Evolutionary conservation across 1,140 invertebrate species (phyloP), one percentile per base, ranked within the genome.

Genomic region (Bombus turneri): DNA sequence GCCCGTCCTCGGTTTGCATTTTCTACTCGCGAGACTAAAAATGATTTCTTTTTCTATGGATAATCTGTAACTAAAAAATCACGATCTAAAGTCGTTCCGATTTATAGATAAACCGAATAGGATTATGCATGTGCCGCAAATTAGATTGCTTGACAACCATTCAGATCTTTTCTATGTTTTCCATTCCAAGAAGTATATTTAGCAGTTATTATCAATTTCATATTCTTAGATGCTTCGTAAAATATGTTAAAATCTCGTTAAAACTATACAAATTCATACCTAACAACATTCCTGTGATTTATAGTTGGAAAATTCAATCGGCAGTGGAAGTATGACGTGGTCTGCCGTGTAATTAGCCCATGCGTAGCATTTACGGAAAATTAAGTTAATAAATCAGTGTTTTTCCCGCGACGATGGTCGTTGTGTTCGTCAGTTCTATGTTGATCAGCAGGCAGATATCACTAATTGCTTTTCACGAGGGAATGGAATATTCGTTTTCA

Each of bases 301-400:
- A 53, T 18, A 22, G 18, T 8, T 53, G 47, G 47, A 53, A 53
- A 53, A 53, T 22, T 53, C 47, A 22, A 53, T 22, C 47, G 47
- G 47, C 6, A 53, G 18, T 22, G 18, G 18, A 53, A 22, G 47
- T 18, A 22, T 53, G 18, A 53, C 47, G 18, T 22, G 47, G 5
- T 22, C 18, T 53, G 62, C 12, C 39, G 31, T 28, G 39, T n/a
- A 68, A 77, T 77, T 77, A 77, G 31, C 31, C 3, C 15, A 13
- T 1, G 3, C 31, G 59, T 31, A 15, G 25, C 15, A 3, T 57
- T 6, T 5, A 31, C 2, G 10, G 41, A 4, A 39, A 57, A 69
- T 68, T 4, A 53, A 83, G 57, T 77, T 68, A 57, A 68, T 68
- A 66, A 77, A 83, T 83, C 43, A 34, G 6, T 12, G 28, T 9